Evolutionary conservation across 2,113 vertebrate genomes (phyloP).

Genomic region (Tonatia bakeri): DNA sequence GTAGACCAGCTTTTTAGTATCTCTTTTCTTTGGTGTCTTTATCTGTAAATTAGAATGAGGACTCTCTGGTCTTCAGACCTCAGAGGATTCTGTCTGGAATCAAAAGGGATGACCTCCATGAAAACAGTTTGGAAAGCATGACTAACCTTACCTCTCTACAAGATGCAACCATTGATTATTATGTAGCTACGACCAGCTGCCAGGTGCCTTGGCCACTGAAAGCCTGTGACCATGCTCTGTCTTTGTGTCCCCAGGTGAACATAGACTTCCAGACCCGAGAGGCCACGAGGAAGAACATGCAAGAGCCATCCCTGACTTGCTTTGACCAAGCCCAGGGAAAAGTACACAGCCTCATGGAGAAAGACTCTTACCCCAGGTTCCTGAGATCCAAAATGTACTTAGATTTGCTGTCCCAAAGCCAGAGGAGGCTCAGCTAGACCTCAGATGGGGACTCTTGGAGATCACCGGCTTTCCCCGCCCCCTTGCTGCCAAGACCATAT

Average conservation of each 20-base stretch:
- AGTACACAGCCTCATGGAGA: conserved; percentile 97
- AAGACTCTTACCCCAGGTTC: conserved; percentile 97
- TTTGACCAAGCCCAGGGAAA: conserved; percentile 93
- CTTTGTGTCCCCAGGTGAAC: conserved; percentile 86
- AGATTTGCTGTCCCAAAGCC: conserved; percentile 92
- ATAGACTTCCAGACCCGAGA: conserved; percentile 95
- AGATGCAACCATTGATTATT: neutral
- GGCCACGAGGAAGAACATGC: conserved; percentile 90
- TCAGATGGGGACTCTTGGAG: conserved; percentile 58
- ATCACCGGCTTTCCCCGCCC: conserved; percentile 64
- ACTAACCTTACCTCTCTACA: neutral
- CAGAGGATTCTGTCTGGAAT: neutral
- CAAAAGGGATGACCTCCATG: neutral
- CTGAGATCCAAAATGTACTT: conserved; percentile 97
- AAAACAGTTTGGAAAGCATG: neutral
- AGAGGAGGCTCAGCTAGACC: conserved; percentile 91
- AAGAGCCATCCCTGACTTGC: conserved; percentile 89
- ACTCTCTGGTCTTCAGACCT: neutral
- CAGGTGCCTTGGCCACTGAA: neutral
- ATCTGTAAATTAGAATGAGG: neutral
- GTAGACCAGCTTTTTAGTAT: neutral
- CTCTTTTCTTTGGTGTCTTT: neutral
- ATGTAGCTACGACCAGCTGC: neutral
- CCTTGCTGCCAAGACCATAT: conserved; percentile 72
- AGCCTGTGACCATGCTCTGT: conserved; percentile 36